These are phyloP conservation scores for Drosophila murphyi DNA, from an alignment of 1,140 invertebrate species.

Conservation along the genomic window DNA sequence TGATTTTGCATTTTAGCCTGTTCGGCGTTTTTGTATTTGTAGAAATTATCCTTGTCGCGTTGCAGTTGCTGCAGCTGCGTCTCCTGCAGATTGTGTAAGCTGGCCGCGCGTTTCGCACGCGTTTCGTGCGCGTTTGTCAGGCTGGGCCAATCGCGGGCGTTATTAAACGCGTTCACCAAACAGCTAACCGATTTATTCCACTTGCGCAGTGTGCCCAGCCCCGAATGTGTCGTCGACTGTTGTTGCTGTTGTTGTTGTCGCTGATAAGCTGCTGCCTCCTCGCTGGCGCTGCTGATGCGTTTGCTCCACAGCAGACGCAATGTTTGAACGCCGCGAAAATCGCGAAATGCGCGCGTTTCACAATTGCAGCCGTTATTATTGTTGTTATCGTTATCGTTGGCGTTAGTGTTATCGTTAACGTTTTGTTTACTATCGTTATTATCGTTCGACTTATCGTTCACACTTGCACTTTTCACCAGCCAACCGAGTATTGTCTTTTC, in stretches of 20 bases:
- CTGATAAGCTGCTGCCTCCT: slow-evolving; percentile 35
- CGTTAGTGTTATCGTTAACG: slow-evolving; percentile 27
- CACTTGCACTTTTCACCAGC: slow-evolving; percentile 63
- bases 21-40: slow-evolving; percentile 84
- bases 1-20: slow-evolving; percentile 71
- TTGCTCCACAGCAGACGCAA: slow-evolving; percentile 79
- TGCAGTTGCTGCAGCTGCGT: slow-evolving; percentile 37
- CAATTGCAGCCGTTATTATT: slow-evolving; percentile 53
- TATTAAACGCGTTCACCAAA: slow-evolving; percentile 71
- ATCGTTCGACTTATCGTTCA: slow-evolving; percentile 17
- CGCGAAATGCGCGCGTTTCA: slow-evolving; percentile 70
- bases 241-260: slow-evolving; percentile 27
- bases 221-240: slow-evolving; percentile 2
- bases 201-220: slow-evolving; percentile 69
- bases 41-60: slow-evolving; percentile 78
- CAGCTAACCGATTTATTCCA: slow-evolving; percentile 79
- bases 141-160: slow-evolving; percentile 59
- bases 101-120: slow-evolving; percentile 62
- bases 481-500: slow-evolving; percentile 77
- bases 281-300: slow-evolving; percentile 74
- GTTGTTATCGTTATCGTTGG: slow-evolving; percentile 13
- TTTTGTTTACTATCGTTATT: slow-evolving; percentile 31
- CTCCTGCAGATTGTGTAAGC: slow-evolving; percentile 70
- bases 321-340: slow-evolving; percentile 80
- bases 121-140: slow-evolving; percentile 61